Base-by-base conservation (phyloP, 2,888 invertebrate species). In the Itoplectis maculator region DNA sequence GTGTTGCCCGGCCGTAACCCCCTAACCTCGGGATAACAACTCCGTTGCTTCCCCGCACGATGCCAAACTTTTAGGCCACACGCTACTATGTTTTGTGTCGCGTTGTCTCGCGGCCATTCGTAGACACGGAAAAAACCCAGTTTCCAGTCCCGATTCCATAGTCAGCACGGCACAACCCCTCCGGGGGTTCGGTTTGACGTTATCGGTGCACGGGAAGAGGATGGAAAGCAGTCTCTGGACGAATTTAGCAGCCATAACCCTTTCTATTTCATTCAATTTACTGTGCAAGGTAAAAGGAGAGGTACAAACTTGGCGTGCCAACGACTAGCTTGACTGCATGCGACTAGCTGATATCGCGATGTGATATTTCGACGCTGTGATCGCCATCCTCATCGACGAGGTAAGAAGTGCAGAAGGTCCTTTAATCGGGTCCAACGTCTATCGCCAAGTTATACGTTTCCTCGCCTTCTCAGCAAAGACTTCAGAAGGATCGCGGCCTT, bases 41-140 rank as follows among this genome's bases (percentile, higher is more conserved):
- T 54, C 54, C 13, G 20, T 29, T n/a, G n/a, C n/a, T n/a, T 51
- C 13, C 51, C 51, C 45, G 3, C 61, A 45, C 51, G 45, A 56
- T 54, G 65, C 54, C 45, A 65, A 78, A 78, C 65, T 78, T 65
- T 65, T n/a, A 35, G 51, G 35, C 70, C 54, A 65, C 70, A 78
- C 54, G 54, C 51, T 51, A 8, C 51, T 51, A 8, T 49, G 69
- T 40, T 49, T 59, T 49, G 47, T 49, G 68, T 49, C 59, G 18
- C 76, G 37, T 15, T 18, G 35, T 18, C 54, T 51, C 40, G 69
- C 37, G 54, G 59, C 47, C 23, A 45, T 59, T 76, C 20, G n/a
- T 45, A n/a, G 72, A 78, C 47, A 56, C n/a, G 56, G 54, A 72
- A 45, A 49, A 51, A 56, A 65, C 45, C 35, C 40, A 2, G 29